These are phyloP conservation scores for Percopsis transmontana DNA, from an alignment of 2,113 vertebrate species.

Conservation along the genomic window DNA sequence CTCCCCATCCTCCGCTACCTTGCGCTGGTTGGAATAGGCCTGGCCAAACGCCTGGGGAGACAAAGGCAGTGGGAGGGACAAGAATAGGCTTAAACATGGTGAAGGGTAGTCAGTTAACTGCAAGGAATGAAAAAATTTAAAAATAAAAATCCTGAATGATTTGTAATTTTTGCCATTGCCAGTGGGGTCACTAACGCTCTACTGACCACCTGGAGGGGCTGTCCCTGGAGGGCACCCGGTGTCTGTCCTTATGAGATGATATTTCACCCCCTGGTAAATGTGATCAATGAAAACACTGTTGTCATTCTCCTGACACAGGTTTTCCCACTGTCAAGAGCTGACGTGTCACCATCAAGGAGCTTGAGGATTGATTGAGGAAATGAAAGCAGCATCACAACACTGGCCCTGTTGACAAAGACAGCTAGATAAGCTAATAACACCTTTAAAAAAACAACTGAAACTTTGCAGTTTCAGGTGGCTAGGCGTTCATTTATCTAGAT, in stretches of 20 bases:
- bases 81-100: neutral
- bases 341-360: conserved; percentile 63
- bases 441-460: too few species aligned
- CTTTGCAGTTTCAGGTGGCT: too few species aligned
- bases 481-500: too few species aligned
- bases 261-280: conserved; percentile 60
- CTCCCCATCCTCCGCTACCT: conserved; percentile 96
- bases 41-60: conserved; percentile 90
- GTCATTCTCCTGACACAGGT: conserved; percentile 79
- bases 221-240: conserved; percentile 49
- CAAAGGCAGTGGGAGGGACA: neutral
- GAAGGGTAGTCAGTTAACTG: neutral
- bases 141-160: neutral
- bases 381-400: conserved; percentile 47
- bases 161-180: neutral
- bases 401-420: too few species aligned
- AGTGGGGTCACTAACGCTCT: conserved; percentile 13
- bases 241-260: conserved; percentile 51
- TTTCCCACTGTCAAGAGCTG: conserved; percentile 64
- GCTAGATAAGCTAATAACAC: too few species aligned
- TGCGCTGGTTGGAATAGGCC: conserved; percentile 95
- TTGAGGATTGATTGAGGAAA: conserved; percentile 57
- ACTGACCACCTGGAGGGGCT: conserved; percentile 11
- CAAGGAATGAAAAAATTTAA: neutral
- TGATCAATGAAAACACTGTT: conserved; percentile 78